phyloP scores from a whole-genome alignment of 2,888 invertebrate genomes.

The Heliconius ethilla region DNA sequence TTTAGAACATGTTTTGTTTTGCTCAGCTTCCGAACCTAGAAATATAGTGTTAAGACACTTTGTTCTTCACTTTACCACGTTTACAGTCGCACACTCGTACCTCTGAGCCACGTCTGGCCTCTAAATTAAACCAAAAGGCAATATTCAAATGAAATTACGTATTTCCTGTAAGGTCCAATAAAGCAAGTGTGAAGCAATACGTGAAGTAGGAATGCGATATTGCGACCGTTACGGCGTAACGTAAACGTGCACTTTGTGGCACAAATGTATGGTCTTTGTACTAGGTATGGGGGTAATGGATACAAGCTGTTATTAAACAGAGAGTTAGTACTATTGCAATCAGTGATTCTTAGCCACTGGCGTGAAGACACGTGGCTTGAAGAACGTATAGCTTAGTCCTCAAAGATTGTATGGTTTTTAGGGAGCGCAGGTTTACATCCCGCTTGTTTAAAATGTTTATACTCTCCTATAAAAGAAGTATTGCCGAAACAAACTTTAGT shows the following conservation, averaged over 20 bases:
- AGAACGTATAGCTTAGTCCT: neutral
- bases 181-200: slow-evolving; percentile 24
- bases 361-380: too few species aligned
- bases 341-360: neutral
- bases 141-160: slow-evolving; percentile 1
- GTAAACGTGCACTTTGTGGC: slow-evolving; percentile 22
- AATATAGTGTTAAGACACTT: too few species aligned
- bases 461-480: neutral
- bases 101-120: too few species aligned
- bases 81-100: too few species aligned
- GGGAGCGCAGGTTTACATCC: neutral
- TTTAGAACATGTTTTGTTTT: too few species aligned
- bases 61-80: too few species aligned
- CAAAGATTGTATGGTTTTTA: neutral
- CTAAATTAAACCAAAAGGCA: neutral
- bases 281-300: neutral
- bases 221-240: slow-evolving; percentile 32
- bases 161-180: slow-evolving; percentile 14
- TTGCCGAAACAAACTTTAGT: too few species aligned
- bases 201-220: slow-evolving; percentile 41
- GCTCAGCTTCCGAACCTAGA: neutral
- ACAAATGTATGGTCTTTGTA: slow-evolving; percentile 14
- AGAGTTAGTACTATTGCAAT: neutral
- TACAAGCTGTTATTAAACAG: neutral
- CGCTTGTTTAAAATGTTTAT: neutral